These are phyloP conservation scores for Botia almorhae DNA, from an alignment of 2,797 vertebrate genomes.

Conservation along the genomic window DNA sequence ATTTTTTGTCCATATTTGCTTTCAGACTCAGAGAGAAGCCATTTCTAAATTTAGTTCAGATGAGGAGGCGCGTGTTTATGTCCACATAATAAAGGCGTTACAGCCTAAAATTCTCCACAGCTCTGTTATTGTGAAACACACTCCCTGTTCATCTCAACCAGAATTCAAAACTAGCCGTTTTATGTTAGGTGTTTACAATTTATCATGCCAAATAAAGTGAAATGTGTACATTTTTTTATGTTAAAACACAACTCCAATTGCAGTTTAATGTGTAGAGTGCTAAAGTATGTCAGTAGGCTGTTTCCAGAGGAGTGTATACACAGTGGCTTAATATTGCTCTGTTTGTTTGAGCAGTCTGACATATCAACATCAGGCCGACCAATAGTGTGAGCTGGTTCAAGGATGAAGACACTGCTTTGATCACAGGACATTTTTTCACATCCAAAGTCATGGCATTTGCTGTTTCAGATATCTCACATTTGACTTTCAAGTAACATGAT, in stretches of 20 bases:
- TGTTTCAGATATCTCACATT: conserved; percentile 36
- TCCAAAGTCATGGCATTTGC: not conserved
- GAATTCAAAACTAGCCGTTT: no score
- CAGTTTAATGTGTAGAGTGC: not conserved
- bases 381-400: not conserved
- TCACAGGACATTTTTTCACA: conserved; percentile 12
- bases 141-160: not conserved
- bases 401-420: conserved; percentile 20
- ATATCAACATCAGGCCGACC: not conserved
- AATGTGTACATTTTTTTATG: no score
- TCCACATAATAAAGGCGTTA: conserved; percentile 11
- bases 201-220: no score
- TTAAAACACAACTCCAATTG: not conserved
- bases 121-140: conserved; percentile 1
- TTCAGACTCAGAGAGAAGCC: not conserved
- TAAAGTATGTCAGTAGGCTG: not conserved
- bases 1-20: conserved; percentile 6
- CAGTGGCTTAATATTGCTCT: not conserved
- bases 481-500: conserved; percentile 13
- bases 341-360: not conserved
- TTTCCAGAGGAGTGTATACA: conserved; percentile 7
- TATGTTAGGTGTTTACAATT: no score
- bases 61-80: not conserved
- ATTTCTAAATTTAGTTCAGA: conserved; percentile 1
- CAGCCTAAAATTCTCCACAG: conserved; percentile 3